These are phyloP conservation scores for Trichoplusia ni DNA, from an alignment of 1,140 invertebrate species.

Conservation along the genomic window DNA sequence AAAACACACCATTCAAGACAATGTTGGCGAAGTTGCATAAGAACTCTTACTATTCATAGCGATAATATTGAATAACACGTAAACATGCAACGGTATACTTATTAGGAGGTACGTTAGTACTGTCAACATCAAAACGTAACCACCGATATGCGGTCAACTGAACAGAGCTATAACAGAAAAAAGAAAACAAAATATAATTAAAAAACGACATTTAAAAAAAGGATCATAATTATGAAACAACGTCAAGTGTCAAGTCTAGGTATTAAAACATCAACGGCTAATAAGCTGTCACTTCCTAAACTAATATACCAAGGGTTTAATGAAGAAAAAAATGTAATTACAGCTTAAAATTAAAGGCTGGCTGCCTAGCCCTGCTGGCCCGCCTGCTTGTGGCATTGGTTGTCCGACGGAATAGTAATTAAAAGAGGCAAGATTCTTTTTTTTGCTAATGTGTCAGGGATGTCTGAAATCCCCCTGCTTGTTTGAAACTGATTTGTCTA, in stretches of 20 bases:
- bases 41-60: no score
- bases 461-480: constrained; percentile 30
- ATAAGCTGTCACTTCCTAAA: constrained; percentile 22
- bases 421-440: constrained; percentile 47
- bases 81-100: no score
- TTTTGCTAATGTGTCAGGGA: constrained; percentile 33
- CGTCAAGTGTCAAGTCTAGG: not conserved
- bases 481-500: constrained; percentile 31
- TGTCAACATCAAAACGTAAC: no score
- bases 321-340: constrained; percentile 65
- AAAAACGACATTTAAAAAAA: not conserved
- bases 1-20: not conserved
- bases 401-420: constrained; percentile 54
- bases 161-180: no score
- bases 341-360: constrained; percentile 60
- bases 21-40: no score
- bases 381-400: constrained; percentile 32
- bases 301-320: constrained; percentile 35
- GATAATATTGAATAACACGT: no score
- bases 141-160: no score
- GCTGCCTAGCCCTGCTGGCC: constrained; percentile 34
- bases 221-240: not conserved
- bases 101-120: no score
- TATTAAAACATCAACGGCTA: not conserved
- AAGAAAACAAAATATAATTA: no score